Evolutionary conservation across 2,797 vertebrate genomes (phyloP).

Genomic region (Poeciliopsis infans): DNA sequence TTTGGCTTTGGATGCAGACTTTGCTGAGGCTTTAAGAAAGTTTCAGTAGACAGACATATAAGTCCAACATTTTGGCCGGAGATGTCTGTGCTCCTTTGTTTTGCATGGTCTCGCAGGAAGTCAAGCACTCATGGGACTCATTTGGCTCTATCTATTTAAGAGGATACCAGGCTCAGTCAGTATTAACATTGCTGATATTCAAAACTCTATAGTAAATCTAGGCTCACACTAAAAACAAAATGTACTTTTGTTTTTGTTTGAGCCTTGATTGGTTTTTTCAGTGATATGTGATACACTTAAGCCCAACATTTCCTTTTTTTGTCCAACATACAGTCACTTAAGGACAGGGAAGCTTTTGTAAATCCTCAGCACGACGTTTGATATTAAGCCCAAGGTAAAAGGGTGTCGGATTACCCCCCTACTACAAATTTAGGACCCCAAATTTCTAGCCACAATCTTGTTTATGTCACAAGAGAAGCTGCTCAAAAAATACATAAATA

Average conservation of each 20-base stretch:
- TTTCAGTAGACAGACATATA: conserved; percentile 65
- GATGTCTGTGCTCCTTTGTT: conserved; percentile 77
- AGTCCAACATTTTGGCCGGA: conserved; percentile 66
- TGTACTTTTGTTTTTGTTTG: conserved; percentile 5
- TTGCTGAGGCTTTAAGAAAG: conserved; percentile 60
- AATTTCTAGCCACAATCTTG: conserved; percentile 42
- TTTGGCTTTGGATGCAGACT: conserved; percentile 55
- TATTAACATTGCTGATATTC: conserved; percentile 23
- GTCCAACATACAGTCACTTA: conserved; percentile 49
- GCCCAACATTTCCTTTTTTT: conserved; percentile 13
- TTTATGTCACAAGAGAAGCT: conserved; percentile 45
- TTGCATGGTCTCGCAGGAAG: conserved; percentile 72
- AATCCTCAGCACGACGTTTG: conserved; percentile 52
- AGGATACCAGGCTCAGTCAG: conserved; percentile 46
- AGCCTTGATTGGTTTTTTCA: conserved; percentile 12
- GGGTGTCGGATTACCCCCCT: conserved; percentile 20
- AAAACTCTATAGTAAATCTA: conserved; percentile 25
- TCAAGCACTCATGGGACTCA: conserved; percentile 68
- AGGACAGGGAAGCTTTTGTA: conserved; percentile 53
- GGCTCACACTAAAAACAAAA: conserved; percentile 8
- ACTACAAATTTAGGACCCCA: conserved; percentile 43
- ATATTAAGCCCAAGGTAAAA: conserved; percentile 38
- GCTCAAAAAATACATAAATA: conserved; percentile 48
- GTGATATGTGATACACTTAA: background rate
- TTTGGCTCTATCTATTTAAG: conserved; percentile 65